These are phyloP conservation scores for Sternarchorhynchus goeldii DNA, from an alignment of 2,797 vertebrate species.

Conservation along the genomic window DNA sequence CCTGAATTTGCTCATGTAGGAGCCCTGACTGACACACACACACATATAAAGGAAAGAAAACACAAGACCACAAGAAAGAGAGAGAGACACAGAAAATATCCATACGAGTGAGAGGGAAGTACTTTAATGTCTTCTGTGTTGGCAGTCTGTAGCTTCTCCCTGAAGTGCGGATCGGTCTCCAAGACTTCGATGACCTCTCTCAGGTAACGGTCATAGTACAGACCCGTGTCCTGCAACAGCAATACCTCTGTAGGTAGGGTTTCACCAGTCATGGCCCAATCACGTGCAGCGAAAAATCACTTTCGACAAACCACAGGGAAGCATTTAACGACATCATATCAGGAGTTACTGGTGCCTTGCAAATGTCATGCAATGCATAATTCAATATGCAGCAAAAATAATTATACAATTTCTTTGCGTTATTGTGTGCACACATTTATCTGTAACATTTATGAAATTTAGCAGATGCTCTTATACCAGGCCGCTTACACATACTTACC, in stretches of 20 bases:
- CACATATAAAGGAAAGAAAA: background rate
- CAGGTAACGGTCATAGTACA: constrained; percentile 90
- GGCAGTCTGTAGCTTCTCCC: constrained; percentile 88
- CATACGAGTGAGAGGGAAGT: background rate
- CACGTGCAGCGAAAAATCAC: no score
- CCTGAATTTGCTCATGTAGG: no score
- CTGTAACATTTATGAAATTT: no score
- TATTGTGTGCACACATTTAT: background rate
- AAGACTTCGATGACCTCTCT: constrained; percentile 90
- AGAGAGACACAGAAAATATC: background rate
- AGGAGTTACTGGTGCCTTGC: no score
- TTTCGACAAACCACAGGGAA: no score
- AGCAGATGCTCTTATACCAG: no score
- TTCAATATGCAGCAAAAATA: no score
- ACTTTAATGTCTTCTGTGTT: constrained; percentile 92
- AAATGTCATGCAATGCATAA: no score
- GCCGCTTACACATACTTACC: no score
- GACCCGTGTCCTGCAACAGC: constrained; percentile 81
- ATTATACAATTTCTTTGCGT: no score
- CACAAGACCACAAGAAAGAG: background rate
- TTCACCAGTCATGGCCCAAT: background rate
- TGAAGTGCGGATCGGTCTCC: constrained; percentile 90
- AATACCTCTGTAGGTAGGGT: background rate
- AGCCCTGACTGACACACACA: background rate
- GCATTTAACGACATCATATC: no score